A percentile compares a stretch with the other conserved stretches of the same genome.
Conservation (phyloP, 64 coral and sea anemone genomes). For the Montipora capricornis region DNA sequence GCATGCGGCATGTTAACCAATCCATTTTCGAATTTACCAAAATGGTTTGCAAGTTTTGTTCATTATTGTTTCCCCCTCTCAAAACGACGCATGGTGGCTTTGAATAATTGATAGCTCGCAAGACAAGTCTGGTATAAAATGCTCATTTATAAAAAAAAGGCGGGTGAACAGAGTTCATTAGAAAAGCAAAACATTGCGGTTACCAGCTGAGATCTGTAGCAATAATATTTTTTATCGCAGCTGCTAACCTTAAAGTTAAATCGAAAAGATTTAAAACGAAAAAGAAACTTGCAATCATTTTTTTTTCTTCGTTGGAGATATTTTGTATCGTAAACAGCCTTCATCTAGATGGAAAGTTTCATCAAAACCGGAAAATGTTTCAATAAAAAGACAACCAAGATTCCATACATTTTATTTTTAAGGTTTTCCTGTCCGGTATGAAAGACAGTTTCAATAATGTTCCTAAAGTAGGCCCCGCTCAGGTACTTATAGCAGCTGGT, state of each 20-base stretch:
- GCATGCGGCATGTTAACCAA: not conserved
- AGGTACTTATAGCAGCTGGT: not conserved
- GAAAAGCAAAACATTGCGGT: constrained; percentile 51
- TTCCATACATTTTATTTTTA: not conserved
- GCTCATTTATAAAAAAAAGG: constrained; percentile 51
- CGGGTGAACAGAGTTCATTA: constrained; percentile 17
- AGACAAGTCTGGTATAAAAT: constrained; percentile 40
- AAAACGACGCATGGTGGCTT: constrained; percentile 14
- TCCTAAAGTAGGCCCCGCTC: constrained; percentile 14
- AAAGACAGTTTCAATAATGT: not conserved
- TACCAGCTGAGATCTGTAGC: constrained; percentile 41
- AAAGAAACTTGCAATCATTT: not conserved
- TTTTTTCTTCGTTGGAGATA: not conserved
- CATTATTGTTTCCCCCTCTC: constrained; percentile 9
- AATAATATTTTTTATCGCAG: constrained; percentile 25
- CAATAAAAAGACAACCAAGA: not conserved
- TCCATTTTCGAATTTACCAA: not conserved
- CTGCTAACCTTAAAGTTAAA: not conserved
- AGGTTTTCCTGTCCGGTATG: not conserved
- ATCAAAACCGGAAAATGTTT: no score
- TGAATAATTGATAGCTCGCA: constrained; percentile 45
- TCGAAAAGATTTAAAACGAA: not conserved
- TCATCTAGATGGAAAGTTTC: not conserved
- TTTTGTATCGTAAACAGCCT: not conserved
- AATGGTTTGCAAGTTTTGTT: not conserved